Percentiles rank a stretch among this genome's conserved stretches.
phyloP scores from a whole-genome alignment of 2,113 vertebrate species.

The Deroptyus accipitrinus region DNA sequence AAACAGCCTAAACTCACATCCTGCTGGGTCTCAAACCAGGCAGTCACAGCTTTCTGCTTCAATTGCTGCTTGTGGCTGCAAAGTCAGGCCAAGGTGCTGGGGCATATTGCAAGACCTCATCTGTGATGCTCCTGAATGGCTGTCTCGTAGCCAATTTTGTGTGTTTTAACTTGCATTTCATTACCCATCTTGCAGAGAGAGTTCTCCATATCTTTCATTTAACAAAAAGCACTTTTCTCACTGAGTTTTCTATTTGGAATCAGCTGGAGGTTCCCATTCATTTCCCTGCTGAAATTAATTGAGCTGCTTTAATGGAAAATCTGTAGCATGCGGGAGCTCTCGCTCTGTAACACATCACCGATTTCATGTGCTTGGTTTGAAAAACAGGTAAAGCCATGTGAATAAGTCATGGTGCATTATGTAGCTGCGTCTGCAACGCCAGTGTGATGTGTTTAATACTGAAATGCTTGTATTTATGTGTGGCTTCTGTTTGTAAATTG shows the following conservation, averaged over 20 bases:
- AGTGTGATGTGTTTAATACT: not conserved
- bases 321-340: not conserved
- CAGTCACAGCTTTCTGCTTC: not conserved
- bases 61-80: not conserved
- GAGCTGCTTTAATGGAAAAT: not conserved
- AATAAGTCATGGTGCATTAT: not conserved
- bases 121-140: not conserved
- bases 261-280: not conserved
- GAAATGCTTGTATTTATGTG: not conserved
- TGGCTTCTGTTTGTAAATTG: not conserved
- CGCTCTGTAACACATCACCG: not conserved
- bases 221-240: not conserved
- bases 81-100: not conserved
- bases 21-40: not conserved
- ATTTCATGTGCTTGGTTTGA: not conserved
- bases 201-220: accelerated
- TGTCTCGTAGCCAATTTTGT: not conserved
- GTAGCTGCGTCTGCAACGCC: not conserved
- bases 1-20: not conserved
- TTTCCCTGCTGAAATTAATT: not conserved
- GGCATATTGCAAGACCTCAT: accelerated
- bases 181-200: not conserved
- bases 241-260: not conserved
- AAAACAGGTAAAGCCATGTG: accelerated
- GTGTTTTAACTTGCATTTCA: not conserved